Evolutionary conservation across 2,113 vertebrate species (phyloP).

Genomic region (Equus quagga): DNA sequence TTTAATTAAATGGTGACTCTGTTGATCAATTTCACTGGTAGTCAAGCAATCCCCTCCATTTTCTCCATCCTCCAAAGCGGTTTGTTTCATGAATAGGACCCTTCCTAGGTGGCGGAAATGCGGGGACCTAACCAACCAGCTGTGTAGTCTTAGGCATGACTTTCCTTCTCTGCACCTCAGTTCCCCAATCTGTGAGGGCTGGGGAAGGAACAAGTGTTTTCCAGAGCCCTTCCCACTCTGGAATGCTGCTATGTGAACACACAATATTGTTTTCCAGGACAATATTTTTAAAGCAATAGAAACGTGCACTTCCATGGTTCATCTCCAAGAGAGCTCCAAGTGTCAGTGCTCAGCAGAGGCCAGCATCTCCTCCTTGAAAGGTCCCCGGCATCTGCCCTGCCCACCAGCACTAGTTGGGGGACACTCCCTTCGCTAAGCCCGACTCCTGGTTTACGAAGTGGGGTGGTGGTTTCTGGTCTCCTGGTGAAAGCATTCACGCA

Average conservation of each 20-base stretch:
- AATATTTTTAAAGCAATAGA: neutral
- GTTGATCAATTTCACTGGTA: constrained; percentile 81
- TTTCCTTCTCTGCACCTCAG: neutral
- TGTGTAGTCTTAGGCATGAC: neutral
- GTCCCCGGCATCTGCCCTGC: neutral
- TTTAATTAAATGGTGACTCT: constrained; percentile 83
- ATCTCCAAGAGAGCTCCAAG: neutral
- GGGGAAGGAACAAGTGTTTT: neutral
- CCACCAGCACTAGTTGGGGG: neutral
- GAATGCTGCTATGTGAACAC: neutral
- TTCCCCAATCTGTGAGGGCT: neutral
- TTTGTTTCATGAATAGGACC: neutral
- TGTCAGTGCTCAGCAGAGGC: neutral
- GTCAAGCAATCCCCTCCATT: constrained; percentile 32
- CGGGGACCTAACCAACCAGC: neutral
- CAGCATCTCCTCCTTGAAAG: neutral
- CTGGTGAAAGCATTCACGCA: too few species aligned
- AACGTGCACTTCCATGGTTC: neutral
- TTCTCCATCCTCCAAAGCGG: constrained; percentile 9
- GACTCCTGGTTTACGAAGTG: neutral
- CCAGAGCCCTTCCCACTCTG: neutral
- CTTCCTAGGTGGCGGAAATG: neutral
- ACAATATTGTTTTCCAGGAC: rapidly evolving
- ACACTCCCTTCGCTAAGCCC: too few species aligned
- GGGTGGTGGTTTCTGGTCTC: neutral